These are phyloP conservation scores for Tetanocera ferruginea DNA, from an alignment of 2,888 invertebrate species.

Conservation along the genomic window DNA sequence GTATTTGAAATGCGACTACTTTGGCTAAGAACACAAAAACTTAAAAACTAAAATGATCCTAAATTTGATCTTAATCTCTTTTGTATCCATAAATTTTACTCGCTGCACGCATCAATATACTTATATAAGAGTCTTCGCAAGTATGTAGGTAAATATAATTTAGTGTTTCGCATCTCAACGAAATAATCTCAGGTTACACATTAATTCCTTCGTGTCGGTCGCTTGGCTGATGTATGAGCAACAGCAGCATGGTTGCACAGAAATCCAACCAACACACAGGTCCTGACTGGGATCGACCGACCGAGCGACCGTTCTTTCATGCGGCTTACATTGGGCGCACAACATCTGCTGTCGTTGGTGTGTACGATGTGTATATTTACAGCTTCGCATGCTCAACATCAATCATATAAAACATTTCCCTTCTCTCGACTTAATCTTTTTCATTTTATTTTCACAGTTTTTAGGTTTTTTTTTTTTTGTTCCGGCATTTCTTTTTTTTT, in stretches of 20 bases:
- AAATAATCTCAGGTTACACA: constrained; percentile 38
- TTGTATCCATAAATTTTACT: constrained; percentile 33
- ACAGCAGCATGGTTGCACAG: neutral
- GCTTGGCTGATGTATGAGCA: neutral
- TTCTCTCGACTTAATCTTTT: neutral
- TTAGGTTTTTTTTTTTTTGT: constrained; percentile 44
- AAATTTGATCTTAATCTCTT: constrained; percentile 29
- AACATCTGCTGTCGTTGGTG: constrained; percentile 39
- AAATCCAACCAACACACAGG: neutral
- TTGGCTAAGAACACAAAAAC: no score
- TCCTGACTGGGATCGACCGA: neutral
- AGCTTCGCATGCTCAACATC: constrained; percentile 51
- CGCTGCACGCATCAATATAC: constrained; percentile 31
- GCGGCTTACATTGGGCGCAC: constrained; percentile 33
- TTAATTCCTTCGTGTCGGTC: constrained; percentile 12
- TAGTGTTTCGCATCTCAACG: constrained; percentile 29
- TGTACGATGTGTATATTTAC: constrained; percentile 10
- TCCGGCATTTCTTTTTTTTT: neutral
- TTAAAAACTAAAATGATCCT: constrained; percentile 19
- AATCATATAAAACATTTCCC: constrained; percentile 52
- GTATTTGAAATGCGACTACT: no score
- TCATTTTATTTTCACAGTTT: constrained; percentile 23
- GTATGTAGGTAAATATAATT: constrained; percentile 28
- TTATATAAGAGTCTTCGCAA: constrained; percentile 15
- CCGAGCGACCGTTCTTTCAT: constrained; percentile 14